Base-by-base conservation (phyloP, 2,797 vertebrate genomes). In the Anas georgica region DNA sequence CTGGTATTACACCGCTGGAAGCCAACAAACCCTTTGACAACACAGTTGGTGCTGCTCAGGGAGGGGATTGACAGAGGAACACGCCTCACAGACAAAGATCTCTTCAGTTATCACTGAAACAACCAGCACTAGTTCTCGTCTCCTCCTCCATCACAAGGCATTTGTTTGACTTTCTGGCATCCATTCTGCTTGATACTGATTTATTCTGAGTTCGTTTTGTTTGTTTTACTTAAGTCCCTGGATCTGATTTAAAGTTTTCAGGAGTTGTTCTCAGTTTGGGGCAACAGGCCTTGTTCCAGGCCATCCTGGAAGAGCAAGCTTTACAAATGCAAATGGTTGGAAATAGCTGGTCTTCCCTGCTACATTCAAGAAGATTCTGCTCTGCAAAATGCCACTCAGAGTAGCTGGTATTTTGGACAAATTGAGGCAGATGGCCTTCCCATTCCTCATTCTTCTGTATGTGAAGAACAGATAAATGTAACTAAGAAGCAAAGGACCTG, bases 21-120 rank as follows among this genome's bases (percentile, higher is more conserved):
- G 48, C 43, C 41, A 35, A 1, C 20, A 1, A 5, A 50, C 22
- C 14, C 39, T 13, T 9, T 3, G 15, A 8, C 23, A 33, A 7
- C 29, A 1, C 15, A 2, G 21, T 2, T 2, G 5, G 64, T 0
- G 29, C 56, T 10, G 48, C 46, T 18, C 4, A 1, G 22, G 9
- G 45, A 2, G 22, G 54, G 39, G 29, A 23, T 28, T 16, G 31
- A n/a, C 55, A 56, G 55, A 20, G 64, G 39, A 3, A 7, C 12
- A 3, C 5, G 9, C 4, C 17, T 14, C 2, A 7, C 28, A 13
- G 33, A 21, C 1, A 1, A 41, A 7, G 21, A 18, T 28, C 13
- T 12, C 43, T 12, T 43, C 22, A 3, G 9, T 9, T 23, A 23
- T 21, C 17, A 0, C 2, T 8, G 59, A 55, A 62, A 35, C 4